Conservation (phyloP, 2,888 invertebrate genomes). For the Escarpia spicata region DNA sequence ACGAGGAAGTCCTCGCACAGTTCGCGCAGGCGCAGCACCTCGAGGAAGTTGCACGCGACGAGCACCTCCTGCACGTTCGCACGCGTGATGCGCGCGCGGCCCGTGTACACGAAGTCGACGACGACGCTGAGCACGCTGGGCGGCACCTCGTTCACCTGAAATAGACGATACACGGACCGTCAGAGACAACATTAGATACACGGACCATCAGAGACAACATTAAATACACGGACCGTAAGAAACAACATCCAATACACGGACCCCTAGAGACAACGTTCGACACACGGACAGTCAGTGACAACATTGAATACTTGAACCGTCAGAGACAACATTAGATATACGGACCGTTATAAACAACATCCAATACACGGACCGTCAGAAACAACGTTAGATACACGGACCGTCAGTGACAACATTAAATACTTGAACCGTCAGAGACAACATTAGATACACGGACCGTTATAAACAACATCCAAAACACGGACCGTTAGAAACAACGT, state of each 20-base stretch:
- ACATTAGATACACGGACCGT: background rate
- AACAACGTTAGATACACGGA: too few species aligned
- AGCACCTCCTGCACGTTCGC: background rate
- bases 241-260: too few species aligned
- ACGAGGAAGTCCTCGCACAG: background rate
- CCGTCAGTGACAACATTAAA: too few species aligned
- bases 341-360: too few species aligned
- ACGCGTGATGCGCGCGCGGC: background rate
- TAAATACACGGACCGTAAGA: background rate
- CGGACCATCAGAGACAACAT: background rate
- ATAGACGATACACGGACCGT: background rate
- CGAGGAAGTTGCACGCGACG: background rate
- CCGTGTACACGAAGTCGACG: background rate
- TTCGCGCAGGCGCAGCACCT: slow-evolving; percentile 10
- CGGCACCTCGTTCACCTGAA: background rate
- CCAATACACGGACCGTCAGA: too few species aligned
- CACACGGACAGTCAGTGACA: too few species aligned
- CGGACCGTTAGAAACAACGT: background rate
- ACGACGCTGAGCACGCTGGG: background rate
- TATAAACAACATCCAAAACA: background rate
- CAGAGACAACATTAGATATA: too few species aligned
- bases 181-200: background rate
- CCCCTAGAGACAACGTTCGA: too few species aligned
- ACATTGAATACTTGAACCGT: too few species aligned
- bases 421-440: too few species aligned